Evolutionary conservation across 2,888 invertebrate species (phyloP).

Genomic region (Drosophila neonasuta): DNA sequence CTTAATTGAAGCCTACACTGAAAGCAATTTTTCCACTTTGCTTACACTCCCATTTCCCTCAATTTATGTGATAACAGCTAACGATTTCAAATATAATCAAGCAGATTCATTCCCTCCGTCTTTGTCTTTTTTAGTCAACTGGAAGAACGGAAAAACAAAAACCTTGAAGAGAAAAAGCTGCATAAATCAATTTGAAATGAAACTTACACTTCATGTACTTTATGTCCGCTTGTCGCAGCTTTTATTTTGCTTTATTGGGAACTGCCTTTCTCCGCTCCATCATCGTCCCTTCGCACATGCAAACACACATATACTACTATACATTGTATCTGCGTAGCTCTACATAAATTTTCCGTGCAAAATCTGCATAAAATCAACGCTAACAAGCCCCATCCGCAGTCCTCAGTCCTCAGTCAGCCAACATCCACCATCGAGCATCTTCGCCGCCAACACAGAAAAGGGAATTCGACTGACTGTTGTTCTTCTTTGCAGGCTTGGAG

Average conservation of each 20-base stretch:
- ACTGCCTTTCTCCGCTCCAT: slow-evolving; percentile 12
- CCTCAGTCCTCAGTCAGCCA: slow-evolving; percentile 35
- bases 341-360: slow-evolving; percentile 72
- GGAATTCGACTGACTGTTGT: slow-evolving; percentile 22
- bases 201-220: slow-evolving; percentile 68
- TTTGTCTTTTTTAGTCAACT: slow-evolving; percentile 12
- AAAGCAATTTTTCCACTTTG: not conserved
- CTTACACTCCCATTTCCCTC: not conserved
- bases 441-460: slow-evolving; percentile 42
- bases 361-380: slow-evolving; percentile 79
- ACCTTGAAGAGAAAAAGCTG: slow-evolving; percentile 26
- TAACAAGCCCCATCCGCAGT: slow-evolving; percentile 64
- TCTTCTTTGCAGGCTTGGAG: slow-evolving; percentile 2
- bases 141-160: not conserved
- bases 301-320: slow-evolving; percentile 13
- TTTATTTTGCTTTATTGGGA: slow-evolving; percentile 41
- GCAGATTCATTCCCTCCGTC: slow-evolving; percentile 33
- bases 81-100: slow-evolving; percentile 65
- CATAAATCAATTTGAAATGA: slow-evolving; percentile 78
- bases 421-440: slow-evolving; percentile 43
- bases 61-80: slow-evolving; percentile 7
- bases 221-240: slow-evolving; percentile 34
- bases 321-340: slow-evolving; percentile 69
- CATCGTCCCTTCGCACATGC: no score
- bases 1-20: slow-evolving; percentile 4